Percentiles rank a stretch among this genome's conserved stretches.
These are phyloP conservation scores for Octonoba sinensis DNA, from an alignment of 2,888 invertebrate genomes.

Conservation along the genomic window DNA sequence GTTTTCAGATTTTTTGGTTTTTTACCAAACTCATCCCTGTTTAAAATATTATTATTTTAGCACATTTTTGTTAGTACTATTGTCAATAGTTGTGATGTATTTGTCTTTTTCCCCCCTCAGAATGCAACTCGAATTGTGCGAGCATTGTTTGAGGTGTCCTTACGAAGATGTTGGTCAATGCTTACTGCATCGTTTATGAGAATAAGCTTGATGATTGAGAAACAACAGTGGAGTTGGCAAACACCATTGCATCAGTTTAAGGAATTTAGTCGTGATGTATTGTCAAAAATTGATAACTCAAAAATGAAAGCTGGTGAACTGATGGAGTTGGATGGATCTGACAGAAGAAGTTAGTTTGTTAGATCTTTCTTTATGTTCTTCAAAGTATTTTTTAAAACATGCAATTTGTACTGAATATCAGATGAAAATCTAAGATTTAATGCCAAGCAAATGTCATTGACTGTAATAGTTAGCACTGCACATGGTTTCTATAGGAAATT, in stretches of 20 bases:
- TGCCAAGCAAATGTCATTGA: no score
- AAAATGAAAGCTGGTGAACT: slow-evolving; percentile 82
- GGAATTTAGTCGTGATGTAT: slow-evolving; percentile 77
- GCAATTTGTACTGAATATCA: no score
- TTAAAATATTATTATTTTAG: no score
- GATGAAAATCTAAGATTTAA: no score
- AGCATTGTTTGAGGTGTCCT: slow-evolving; percentile 92
- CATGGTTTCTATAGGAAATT: no score
- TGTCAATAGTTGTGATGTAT: no score
- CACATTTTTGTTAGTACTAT: no score
- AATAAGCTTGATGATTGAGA: slow-evolving; percentile 93
- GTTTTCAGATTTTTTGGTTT: no score
- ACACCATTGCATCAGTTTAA: slow-evolving; percentile 89
- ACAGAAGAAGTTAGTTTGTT: slow-evolving; percentile 83
- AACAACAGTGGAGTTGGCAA: slow-evolving; percentile 87
- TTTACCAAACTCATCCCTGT: no score
- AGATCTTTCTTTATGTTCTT: neutral
- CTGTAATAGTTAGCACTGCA: no score
- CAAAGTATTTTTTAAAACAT: neutral
- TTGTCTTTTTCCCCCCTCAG: slow-evolving; percentile 72
- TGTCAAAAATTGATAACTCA: slow-evolving; percentile 79
- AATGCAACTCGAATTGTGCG: slow-evolving; percentile 91
- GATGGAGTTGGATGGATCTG: slow-evolving; percentile 81
- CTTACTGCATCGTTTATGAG: slow-evolving; percentile 87
- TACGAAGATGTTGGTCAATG: slow-evolving; percentile 89